Evolutionary conservation across 2,113 vertebrate genomes (phyloP), one percentile per base, ranked within the genome.

Genomic region (Cardinalis cardinalis): DNA sequence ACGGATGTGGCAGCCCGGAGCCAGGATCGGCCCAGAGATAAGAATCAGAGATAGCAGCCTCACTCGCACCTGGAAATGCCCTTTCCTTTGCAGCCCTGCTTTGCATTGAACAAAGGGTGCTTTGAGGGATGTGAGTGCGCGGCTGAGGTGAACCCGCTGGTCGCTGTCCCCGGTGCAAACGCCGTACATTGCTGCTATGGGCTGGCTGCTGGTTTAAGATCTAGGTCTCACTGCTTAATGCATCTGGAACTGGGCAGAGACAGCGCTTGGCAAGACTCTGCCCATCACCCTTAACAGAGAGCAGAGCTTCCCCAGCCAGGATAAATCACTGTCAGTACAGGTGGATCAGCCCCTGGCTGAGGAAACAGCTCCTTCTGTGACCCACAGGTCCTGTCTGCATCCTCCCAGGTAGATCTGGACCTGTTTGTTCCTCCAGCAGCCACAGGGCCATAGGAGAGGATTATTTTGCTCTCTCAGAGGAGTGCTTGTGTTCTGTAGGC

Each of bases 381-480:
- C 59, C 58, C 34, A 18, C 12, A 10, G 26, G 26, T 32, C 26
- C 41, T 13, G 1, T 3, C 44, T 72, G 55, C 53, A 44, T 29
- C 64, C 29, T 49, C 26, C 16, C 52, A n/a, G 32, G 8, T 2
- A 7, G 10, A 36, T 3, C 8, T 2, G 4, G 7, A 6, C 21
- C 20, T 16, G 2, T 34, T 19, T 40, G 21, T 25, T 53, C 80
- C 43, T 53, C 38, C 43, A 53, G 51, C 28, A 80, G 60, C 76
- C 34, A 2, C 40, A 13, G 56, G 19, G 17, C 29, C 4, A 0
- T 2, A 6, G 6, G 15, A 53, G 8, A 3, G 18, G 68, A 21
- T 36, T n/a, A 12, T 12, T 32, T 65, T 56, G 25, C 19, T 12
- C 6, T 40, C 64, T 44, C 43, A 16, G 25, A 43, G 34, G 18